phyloP scores from a whole-genome alignment of 2,113 vertebrate genomes.

The Prionailurus bengalensis region DNA sequence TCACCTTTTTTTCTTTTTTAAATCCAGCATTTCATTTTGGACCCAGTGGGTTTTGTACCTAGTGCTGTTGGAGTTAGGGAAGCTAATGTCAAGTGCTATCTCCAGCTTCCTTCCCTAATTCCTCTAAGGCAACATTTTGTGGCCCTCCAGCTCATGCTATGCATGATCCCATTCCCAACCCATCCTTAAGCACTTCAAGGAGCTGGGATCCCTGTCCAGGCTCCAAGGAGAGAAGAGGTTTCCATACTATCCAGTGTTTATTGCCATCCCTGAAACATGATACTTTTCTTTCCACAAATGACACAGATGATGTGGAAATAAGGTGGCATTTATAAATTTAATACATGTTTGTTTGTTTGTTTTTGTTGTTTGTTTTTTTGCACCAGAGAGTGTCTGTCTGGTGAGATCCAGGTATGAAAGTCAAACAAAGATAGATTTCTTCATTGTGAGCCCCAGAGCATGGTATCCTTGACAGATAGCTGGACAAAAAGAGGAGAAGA shows the following conservation, averaged over 20 bases:
- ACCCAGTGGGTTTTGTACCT: not conserved
- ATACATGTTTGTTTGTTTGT: not conserved
- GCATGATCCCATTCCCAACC: not conserved
- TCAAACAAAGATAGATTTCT: not conserved
- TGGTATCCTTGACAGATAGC: not conserved
- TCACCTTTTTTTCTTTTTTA: not conserved
- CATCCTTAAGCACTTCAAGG: not conserved
- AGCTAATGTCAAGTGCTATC: not conserved
- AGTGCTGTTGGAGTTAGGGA: not conserved
- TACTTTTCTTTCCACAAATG: not conserved
- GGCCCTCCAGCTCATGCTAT: not conserved
- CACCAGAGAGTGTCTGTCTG: not conserved
- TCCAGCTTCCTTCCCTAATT: not conserved
- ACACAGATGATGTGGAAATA: not conserved
- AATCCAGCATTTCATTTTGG: not conserved
- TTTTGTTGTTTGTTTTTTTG: not conserved
- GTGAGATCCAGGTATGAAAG: not conserved
- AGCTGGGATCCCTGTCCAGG: not conserved
- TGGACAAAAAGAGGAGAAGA: not conserved
- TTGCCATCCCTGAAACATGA: not conserved
- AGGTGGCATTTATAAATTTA: conserved; percentile 32
- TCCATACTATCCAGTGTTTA: not conserved
- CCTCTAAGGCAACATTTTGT: not conserved
- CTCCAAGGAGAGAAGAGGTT: not conserved
- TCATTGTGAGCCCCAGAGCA: not conserved